These are phyloP conservation scores for Thomomys bottae DNA, from an alignment of 2,113 vertebrate species.

Conservation along the genomic window DNA sequence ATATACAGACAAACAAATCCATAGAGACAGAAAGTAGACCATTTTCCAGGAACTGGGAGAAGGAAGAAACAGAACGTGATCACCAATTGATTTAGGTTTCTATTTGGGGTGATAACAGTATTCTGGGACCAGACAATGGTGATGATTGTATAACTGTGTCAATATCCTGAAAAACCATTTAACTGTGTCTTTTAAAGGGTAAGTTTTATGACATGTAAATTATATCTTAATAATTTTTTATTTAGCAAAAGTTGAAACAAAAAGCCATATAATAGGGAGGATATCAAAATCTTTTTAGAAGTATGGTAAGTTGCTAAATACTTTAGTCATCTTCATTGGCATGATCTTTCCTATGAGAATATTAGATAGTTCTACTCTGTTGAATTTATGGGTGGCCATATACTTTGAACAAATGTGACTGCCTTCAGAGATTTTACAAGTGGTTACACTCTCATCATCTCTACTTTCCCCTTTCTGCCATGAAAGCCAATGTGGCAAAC, in stretches of 20 bases:
- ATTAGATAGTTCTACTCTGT: not conserved
- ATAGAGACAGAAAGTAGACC: constrained; percentile 27
- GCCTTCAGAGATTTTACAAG: not conserved
- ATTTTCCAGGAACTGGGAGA: not conserved
- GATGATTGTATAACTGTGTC: not conserved
- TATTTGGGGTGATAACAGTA: not conserved
- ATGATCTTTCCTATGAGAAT: not conserved
- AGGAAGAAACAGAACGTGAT: not conserved
- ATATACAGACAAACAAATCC: not conserved
- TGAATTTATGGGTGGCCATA: not conserved
- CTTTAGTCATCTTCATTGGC: not conserved
- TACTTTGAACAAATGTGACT: not conserved
- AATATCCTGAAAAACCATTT: not conserved
- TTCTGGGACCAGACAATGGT: not conserved
- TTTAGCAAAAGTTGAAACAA: not conserved
- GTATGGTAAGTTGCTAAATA: not conserved
- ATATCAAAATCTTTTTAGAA: constrained; percentile 35
- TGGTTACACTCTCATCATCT: not conserved
- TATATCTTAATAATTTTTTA: not conserved
- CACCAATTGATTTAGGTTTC: not conserved
- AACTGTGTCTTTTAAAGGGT: not conserved
- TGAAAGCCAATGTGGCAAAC: not conserved
- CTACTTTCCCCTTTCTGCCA: not conserved
- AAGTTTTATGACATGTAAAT: not conserved
- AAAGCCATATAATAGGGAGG: not conserved